Evolutionary conservation across 2,797 vertebrate species (phyloP).

Genomic region (Melanotaenia boesemani): DNA sequence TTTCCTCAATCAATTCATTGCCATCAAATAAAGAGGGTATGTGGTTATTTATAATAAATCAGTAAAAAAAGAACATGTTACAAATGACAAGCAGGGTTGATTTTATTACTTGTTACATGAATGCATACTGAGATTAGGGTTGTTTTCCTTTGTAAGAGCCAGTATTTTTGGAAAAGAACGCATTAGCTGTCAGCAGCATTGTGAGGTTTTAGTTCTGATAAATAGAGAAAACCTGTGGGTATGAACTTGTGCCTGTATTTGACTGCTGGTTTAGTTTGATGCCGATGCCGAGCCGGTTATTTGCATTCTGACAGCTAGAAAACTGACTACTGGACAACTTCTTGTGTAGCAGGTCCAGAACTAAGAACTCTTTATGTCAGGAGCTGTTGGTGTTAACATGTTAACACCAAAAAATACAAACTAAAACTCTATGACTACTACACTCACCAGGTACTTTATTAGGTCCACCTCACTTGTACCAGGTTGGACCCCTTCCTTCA

Average conservation of each 20-base stretch:
- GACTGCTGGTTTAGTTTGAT: not conserved
- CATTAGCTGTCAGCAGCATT: not conserved
- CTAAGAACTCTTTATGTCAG: not conserved
- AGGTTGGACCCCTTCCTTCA: no score
- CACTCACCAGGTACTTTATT: no score
- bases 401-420: not conserved
- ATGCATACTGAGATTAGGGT: conserved; percentile 34
- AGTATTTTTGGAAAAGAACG: not conserved
- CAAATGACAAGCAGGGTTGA: not conserved
- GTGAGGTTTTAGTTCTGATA: not conserved
- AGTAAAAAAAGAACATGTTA: not conserved
- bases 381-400: not conserved
- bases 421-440: not conserved
- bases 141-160: not conserved
- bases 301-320: not conserved
- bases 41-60: not conserved
- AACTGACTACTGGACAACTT: not conserved
- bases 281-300: not conserved
- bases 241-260: not conserved
- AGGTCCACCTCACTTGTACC: no score
- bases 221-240: not conserved
- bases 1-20: conserved; percentile 5
- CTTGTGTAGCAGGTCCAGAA: not conserved
- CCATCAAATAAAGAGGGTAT: not conserved
- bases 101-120: not conserved